These are phyloP conservation scores for Drosophila carrolli DNA, from an alignment of 1,140 invertebrate genomes.

Conservation along the genomic window DNA sequence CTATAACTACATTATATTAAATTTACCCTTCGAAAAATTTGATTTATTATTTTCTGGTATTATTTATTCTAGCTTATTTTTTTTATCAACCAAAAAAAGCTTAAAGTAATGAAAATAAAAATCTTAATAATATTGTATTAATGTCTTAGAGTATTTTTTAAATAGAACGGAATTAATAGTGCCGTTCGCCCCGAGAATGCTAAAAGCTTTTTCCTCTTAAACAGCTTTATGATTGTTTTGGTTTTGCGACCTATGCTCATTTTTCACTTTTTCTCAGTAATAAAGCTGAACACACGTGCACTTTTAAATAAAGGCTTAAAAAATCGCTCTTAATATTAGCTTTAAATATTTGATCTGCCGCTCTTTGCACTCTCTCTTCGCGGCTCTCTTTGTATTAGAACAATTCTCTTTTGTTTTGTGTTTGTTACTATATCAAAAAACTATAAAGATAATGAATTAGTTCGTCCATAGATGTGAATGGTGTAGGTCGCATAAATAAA, in stretches of 20 bases:
- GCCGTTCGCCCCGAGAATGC: slow-evolving; percentile 11
- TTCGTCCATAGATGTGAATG: not conserved
- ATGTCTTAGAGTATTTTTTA: no score
- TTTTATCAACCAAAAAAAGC: no score
- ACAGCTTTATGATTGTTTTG: slow-evolving; percentile 19
- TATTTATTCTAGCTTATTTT: no score
- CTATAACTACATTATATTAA: no score
- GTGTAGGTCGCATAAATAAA: not conserved
- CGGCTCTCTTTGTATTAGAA: not conserved
- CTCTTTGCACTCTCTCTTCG: not conserved
- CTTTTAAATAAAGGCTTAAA: no score
- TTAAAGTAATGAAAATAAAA: no score
- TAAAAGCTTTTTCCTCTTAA: not conserved
- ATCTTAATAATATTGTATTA: no score
- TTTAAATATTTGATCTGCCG: not conserved
- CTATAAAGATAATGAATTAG: not conserved
- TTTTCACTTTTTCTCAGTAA: slow-evolving; percentile 1
- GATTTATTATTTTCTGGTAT: no score
- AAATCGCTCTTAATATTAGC: not conserved
- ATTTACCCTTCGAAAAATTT: no score
- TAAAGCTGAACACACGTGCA: not conserved
- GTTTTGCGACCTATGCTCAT: not conserved
- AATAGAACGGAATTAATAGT: not conserved
- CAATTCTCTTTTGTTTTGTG: not conserved
- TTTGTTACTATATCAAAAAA: not conserved